Percentiles rank a stretch among this genome's conserved stretches.
Conservation (phyloP, 1,140 invertebrate genomes). For the Heliconius hermathena region DNA sequence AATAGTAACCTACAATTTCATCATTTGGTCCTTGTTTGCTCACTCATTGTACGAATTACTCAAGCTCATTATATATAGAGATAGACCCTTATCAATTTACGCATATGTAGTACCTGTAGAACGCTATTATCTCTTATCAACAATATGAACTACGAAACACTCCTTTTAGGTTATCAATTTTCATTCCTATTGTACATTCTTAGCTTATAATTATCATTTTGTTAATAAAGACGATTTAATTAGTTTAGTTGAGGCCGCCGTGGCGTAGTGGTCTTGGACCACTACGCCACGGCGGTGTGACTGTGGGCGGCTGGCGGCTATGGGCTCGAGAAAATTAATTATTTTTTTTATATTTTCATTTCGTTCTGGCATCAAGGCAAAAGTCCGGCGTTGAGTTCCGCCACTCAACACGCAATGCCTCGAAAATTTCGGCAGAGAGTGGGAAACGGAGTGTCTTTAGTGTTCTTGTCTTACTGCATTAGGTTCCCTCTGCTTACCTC, state of each 20-base stretch:
- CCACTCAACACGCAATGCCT: no score
- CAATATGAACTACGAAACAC: slow-evolving; percentile 36
- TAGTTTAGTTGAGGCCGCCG: not conserved
- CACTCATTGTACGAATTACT: slow-evolving; percentile 19
- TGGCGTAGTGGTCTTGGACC: no score
- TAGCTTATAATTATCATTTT: not conserved
- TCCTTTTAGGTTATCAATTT: slow-evolving; percentile 30
- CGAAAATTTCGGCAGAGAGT: no score
- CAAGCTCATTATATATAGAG: slow-evolving; percentile 24
- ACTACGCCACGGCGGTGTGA: no score
- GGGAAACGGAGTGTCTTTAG: no score
- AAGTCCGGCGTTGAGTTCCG: no score
- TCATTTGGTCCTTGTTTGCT: slow-evolving; percentile 19
- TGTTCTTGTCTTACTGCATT: no score
- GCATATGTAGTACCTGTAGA: slow-evolving; percentile 30
- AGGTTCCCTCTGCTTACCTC: no score
- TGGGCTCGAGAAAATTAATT: no score
- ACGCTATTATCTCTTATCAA: slow-evolving; percentile 42
- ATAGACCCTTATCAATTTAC: slow-evolving; percentile 29
- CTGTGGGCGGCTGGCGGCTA: no score
- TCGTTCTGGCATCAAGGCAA: no score
- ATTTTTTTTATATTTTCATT: no score
- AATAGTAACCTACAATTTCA: slow-evolving; percentile 6
- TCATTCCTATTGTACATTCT: slow-evolving; percentile 9
- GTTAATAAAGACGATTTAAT: not conserved